Conservation (phyloP, 2,888 invertebrate species). For the Orthonychiurus folsomi region DNA sequence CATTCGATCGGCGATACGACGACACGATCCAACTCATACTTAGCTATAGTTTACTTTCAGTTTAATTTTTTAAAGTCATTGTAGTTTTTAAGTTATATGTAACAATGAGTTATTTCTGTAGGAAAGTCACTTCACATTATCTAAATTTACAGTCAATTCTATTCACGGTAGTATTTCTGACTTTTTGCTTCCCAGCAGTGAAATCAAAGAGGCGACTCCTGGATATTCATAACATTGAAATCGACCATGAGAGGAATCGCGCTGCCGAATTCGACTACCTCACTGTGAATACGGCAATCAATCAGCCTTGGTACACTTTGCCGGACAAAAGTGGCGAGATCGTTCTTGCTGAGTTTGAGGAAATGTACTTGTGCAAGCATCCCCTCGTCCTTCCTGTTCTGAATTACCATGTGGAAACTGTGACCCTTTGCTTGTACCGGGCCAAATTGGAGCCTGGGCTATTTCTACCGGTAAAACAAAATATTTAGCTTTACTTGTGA, state of each 20-base stretch:
- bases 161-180: too few species aligned
- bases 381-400: background rate
- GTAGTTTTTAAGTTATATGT: too few species aligned
- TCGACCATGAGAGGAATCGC: background rate
- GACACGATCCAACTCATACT: too few species aligned
- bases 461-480: constrained; percentile 7
- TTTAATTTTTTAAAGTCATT: too few species aligned
- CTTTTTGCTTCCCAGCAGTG: too few species aligned
- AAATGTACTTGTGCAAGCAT: background rate
- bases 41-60: too few species aligned
- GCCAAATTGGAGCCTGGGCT: background rate
- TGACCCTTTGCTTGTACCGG: constrained; percentile 6
- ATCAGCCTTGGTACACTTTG: too few species aligned
- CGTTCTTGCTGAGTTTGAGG: background rate
- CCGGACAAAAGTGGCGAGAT: background rate
- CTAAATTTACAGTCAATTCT: too few species aligned
- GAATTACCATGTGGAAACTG: background rate
- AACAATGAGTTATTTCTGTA: too few species aligned
- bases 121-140: too few species aligned
- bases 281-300: background rate
- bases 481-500: background rate
- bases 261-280: background rate
- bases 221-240: background rate
- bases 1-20: too few species aligned
- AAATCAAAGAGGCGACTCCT: too few species aligned